Base-by-base conservation (phyloP, 2,113 vertebrate genomes). In the Ancistrus triradiatus region DNA sequence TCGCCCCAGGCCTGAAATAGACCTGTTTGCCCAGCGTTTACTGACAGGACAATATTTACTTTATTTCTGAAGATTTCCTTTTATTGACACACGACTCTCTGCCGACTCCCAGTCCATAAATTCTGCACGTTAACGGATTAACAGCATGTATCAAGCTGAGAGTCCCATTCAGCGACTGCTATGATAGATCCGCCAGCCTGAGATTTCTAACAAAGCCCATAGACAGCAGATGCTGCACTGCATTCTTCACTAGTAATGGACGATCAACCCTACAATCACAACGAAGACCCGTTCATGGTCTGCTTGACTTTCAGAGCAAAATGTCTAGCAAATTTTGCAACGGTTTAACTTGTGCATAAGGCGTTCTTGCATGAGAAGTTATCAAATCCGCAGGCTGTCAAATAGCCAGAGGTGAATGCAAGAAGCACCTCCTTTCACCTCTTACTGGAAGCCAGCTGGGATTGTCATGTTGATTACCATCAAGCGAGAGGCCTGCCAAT, bases 381-480 rank as follows among this genome's bases (percentile, higher is more conserved):
- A 7, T 70, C 37, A 38, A 37, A 53, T 66, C 7, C 14, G 37
- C 9, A 42, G 3, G 33, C 11, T 44, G 60, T 27, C 25, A 21
- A 28, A 10, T 49, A 15, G 44, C n/a, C 22, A 49, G 38, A 28
- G 9, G 7, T 52, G 47, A 66, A 49, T 66, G 25, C 35, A 47
- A 66, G 28, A 60, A 73, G 62, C 67, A 74, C 76, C 81, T 80
- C 68, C 70, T 70, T 78, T 31, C 58, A 22, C 47, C 66, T 72
- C 63, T 84, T 84, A 84, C 77, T 73, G 79, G 83, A 74, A 88
- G 25, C 60, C 53, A 64, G 56, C 19, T 44, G 21, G 22, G 51
- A 74, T 40, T 69, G 75, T 79, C 81, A 83, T 70, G 61, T 31
- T 64, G 15, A 56, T 65, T 42, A 70, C 13, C 28, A 47, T 55